Evolutionary conservation across 1,140 invertebrate species (phyloP).

Genomic region (Drepana arcuata): DNA sequence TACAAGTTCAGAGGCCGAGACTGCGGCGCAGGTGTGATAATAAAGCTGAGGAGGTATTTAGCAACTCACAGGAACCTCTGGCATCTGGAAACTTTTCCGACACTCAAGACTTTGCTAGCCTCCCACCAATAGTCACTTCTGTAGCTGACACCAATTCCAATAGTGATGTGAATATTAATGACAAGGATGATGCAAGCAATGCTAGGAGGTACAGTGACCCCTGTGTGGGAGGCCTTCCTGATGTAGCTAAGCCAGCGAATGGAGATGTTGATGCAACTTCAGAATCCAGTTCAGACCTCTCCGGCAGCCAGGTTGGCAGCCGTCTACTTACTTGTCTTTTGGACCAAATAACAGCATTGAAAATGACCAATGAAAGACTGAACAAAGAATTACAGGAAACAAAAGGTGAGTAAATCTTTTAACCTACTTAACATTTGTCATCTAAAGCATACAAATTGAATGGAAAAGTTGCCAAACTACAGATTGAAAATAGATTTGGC

Average conservation of each 20-base stretch:
- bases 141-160: constrained; percentile 56
- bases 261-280: constrained; percentile 51
- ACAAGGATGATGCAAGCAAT: constrained; percentile 50
- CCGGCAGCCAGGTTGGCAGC: constrained; percentile 56
- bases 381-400: constrained; percentile 63
- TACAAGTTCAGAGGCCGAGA: constrained; percentile 44
- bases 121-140: constrained; percentile 57
- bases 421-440: too few species aligned
- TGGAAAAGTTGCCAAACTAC: too few species aligned
- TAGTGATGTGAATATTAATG: constrained; percentile 48
- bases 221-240: constrained; percentile 54
- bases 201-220: constrained; percentile 65
- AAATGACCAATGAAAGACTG: constrained; percentile 62
- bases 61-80: constrained; percentile 23
- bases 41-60: constrained; percentile 45
- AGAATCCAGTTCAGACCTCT: constrained; percentile 47
- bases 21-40: constrained; percentile 30
- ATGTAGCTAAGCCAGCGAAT: constrained; percentile 50
- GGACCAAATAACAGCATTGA: constrained; percentile 63
- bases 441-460: too few species aligned
- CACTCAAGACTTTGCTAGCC: constrained; percentile 52
- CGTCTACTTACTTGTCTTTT: constrained; percentile 56
- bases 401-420: constrained; percentile 54
- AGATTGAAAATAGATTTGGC: too few species aligned
- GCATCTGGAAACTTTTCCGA: constrained; percentile 60